phyloP scores from a whole-genome alignment of 2,888 invertebrate species.

The Cephonodes hylas region DNA sequence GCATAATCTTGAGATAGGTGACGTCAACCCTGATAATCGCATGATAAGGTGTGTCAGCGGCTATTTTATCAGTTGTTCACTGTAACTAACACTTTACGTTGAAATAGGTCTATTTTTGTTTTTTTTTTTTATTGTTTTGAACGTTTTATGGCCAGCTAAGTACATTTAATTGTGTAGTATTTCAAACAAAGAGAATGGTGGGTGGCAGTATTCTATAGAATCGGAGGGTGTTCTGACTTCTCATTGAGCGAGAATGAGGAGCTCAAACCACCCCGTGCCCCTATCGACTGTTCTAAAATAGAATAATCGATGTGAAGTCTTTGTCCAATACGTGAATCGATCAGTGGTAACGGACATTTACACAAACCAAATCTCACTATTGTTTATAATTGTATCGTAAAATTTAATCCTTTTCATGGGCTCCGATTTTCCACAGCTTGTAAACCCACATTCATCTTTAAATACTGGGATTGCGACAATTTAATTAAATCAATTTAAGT shows the following conservation, averaged over 20 bases:
- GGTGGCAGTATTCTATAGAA: neutral
- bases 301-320: neutral
- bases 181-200: neutral
- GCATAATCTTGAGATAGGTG: slow-evolving; percentile 13
- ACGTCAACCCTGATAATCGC: slow-evolving; percentile 7
- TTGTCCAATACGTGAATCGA: too few species aligned
- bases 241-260: neutral
- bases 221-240: neutral
- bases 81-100: neutral
- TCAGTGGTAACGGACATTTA: too few species aligned
- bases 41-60: neutral
- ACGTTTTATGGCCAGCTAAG: neutral
- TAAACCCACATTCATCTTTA: too few species aligned
- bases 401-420: too few species aligned
- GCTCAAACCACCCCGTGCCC: neutral
- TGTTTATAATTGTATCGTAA: too few species aligned
- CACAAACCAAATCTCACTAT: too few species aligned
- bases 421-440: too few species aligned
- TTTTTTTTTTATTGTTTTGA: neutral
- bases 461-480: too few species aligned
- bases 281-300: neutral
- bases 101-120: neutral
- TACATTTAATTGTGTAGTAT: neutral
- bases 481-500: neutral
- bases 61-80: neutral